Evolutionary conservation across 2,797 vertebrate genomes (phyloP).

Genomic region (Rallus crepitans): DNA sequence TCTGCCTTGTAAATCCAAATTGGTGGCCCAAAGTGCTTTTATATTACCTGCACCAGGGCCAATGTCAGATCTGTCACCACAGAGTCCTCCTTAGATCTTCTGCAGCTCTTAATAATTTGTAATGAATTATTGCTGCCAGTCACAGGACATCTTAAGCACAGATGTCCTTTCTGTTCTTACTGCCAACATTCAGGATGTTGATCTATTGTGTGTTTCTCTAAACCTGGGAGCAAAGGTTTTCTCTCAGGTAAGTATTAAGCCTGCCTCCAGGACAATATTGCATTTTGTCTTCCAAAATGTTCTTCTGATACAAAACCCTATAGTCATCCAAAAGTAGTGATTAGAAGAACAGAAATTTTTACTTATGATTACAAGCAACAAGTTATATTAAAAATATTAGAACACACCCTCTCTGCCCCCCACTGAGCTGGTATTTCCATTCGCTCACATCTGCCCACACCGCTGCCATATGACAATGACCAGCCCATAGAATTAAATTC

Average conservation of each 20-base stretch:
- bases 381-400: not conserved
- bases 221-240: not conserved
- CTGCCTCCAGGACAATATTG: not conserved
- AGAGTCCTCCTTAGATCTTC: not conserved
- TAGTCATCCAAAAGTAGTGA: not conserved
- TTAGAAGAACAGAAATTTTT: not conserved
- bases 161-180: not conserved
- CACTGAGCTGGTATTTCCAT: not conserved
- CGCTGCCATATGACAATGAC: not conserved
- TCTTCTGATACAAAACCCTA: not conserved
- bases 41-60: not conserved
- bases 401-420: fast-evolving
- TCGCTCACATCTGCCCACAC: not conserved
- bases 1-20: not conserved
- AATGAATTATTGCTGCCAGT: not conserved
- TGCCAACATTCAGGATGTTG: not conserved
- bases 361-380: not conserved
- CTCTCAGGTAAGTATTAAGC: not conserved
- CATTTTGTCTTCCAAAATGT: not conserved
- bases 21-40: not conserved
- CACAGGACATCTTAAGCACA: not conserved
- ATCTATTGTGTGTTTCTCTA: not conserved
- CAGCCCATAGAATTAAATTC: not conserved
- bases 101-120: not conserved
- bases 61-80: not conserved